Evolutionary conservation across 2,797 vertebrate species (phyloP).

Genomic region (Cercopithecus diana): DNA sequence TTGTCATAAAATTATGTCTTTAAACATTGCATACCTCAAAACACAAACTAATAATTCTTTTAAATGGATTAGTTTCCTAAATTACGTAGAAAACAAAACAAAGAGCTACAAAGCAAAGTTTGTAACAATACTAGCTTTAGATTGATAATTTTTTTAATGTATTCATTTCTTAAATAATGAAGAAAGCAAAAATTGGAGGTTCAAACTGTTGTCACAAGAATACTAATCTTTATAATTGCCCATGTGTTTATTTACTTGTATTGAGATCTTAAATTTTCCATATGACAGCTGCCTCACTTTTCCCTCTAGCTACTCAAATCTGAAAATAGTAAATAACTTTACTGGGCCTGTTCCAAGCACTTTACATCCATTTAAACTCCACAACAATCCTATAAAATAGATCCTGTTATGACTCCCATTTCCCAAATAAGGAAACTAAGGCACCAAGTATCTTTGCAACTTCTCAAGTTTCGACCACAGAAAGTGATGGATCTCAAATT

Average conservation of each 20-base stretch:
- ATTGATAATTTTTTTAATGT: neutral
- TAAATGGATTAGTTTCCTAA: neutral
- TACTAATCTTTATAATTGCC: neutral
- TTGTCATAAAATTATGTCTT: neutral
- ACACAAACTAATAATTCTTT: neutral
- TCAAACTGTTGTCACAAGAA: neutral
- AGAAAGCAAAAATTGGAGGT: neutral
- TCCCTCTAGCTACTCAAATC: neutral
- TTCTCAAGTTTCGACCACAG: neutral
- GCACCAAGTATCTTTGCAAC: neutral
- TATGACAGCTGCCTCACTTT: neutral
- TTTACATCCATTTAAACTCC: neutral
- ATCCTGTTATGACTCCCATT: neutral
- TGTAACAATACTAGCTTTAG: neutral
- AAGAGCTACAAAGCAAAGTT: neutral
- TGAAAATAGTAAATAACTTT: neutral
- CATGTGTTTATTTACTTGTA: neutral
- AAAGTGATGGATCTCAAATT: neutral
- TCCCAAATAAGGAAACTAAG: neutral
- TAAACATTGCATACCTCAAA: neutral
- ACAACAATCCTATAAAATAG: neutral
- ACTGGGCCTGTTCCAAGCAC: neutral
- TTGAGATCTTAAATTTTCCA: neutral
- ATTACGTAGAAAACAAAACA: neutral
- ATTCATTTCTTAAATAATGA: neutral